Percentiles rank a stretch among this genome's conserved stretches.
phyloP scores from a whole-genome alignment of 2,113 vertebrate species.

The Scytalopus superciliaris region DNA sequence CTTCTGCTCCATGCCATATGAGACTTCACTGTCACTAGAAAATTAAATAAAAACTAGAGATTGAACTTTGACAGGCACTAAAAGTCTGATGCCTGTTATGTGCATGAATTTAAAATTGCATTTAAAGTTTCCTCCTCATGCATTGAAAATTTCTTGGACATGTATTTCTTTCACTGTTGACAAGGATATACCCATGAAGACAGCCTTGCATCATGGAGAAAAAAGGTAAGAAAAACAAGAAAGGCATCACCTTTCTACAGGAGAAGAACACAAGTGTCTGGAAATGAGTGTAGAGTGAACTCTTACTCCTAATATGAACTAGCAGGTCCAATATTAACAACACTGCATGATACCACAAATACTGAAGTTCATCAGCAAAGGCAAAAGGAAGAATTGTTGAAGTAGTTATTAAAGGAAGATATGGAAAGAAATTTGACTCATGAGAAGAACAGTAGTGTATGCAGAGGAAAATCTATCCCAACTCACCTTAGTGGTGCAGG shows the following conservation, averaged over 20 bases:
- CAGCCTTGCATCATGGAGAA: neutral
- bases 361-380: neutral
- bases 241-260: neutral
- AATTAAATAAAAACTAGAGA: neutral
- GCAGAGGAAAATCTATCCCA: neutral
- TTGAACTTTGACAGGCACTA: neutral
- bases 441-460: neutral
- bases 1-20: neutral
- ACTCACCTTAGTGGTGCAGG: neutral
- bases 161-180: neutral
- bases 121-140: too few relatives aligned
- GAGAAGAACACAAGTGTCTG: neutral
- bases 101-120: neutral
- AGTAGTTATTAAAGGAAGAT: neutral
- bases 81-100: neutral
- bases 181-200: neutral
- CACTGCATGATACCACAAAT: neutral
- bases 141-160: neutral
- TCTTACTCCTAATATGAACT: neutral
- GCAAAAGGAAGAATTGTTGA: neutral
- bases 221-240: neutral
- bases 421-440: neutral
- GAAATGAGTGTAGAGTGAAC: neutral
- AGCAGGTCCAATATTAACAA: neutral
- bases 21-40: neutral